Percentiles rank a stretch among this genome's conserved stretches.
These are phyloP conservation scores for Exephanes ischioxanthus DNA, from an alignment of 2,888 invertebrate species.

Conservation along the genomic window DNA sequence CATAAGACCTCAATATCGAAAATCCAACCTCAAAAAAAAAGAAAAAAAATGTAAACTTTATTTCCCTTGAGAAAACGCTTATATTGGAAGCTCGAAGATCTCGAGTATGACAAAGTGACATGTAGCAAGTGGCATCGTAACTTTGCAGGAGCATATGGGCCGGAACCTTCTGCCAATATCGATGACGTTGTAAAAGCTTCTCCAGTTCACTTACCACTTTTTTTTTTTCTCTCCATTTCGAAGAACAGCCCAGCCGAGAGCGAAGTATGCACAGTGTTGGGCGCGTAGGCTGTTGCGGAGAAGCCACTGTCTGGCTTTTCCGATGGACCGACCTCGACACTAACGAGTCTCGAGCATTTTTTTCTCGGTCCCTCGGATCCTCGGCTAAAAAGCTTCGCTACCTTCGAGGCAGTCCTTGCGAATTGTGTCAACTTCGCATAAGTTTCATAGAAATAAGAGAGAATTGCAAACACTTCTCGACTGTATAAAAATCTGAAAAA, in stretches of 20 bases:
- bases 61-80: neutral
- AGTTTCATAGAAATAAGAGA: too few relatives aligned
- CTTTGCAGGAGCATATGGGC: too few relatives aligned
- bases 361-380: conserved; percentile 34
- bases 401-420: neutral
- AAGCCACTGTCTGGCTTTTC: neutral
- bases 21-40: neutral
- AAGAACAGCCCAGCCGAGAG: neutral
- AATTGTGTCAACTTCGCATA: too few relatives aligned
- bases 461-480: too few relatives aligned
- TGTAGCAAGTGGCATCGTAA: too few relatives aligned
- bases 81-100: neutral
- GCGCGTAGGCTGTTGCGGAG: neutral
- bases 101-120: too few relatives aligned
- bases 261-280: neutral
- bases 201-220: too few relatives aligned
- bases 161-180: too few relatives aligned
- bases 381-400: conserved; percentile 45
- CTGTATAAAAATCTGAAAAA: too few relatives aligned
- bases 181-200: too few relatives aligned
- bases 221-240: neutral
- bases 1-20: neutral
- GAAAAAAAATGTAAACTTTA: neutral
- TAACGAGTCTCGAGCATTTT: conserved; percentile 46
- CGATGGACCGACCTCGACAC: conserved; percentile 26